Evolutionary conservation across 2,113 vertebrate genomes (phyloP).

Genomic region (Anguilla rostrata): DNA sequence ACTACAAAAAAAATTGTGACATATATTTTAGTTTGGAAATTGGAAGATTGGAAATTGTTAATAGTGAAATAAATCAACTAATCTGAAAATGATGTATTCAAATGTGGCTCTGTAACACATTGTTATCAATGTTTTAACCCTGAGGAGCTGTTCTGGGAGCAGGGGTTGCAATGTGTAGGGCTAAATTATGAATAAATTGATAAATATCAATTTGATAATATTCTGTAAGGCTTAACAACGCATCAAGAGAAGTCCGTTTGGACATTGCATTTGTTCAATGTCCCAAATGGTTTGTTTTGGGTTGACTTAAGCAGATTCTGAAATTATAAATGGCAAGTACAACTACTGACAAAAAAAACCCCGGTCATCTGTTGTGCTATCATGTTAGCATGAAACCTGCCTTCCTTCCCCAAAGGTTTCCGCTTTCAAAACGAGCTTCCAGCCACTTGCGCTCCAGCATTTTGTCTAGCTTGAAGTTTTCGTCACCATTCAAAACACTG

Average conservation of each 20-base stretch:
- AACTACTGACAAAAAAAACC: neutral
- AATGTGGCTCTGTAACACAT: neutral
- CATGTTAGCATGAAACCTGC: neutral
- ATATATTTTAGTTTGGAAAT: no score
- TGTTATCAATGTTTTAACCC: neutral
- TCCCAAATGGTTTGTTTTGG: neutral
- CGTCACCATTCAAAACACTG: constrained; percentile 2
- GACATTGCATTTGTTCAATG: neutral
- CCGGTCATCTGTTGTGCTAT: neutral
- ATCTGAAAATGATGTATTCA: no score
- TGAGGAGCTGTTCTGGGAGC: no score
- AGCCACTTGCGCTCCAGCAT: neutral
- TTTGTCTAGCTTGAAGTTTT: constrained; percentile 15
- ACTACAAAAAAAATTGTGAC: no score
- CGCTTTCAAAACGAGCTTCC: neutral
- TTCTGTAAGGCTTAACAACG: no score
- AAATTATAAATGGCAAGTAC: no score
- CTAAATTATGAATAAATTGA: no score
- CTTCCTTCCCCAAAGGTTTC: neutral
- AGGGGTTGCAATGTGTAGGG: no score
- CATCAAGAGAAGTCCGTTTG: no score
- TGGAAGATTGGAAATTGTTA: no score
- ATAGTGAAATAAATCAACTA: no score
- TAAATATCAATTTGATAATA: no score
- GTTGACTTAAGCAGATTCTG: neutral